Percentiles rank a stretch among this genome's conserved stretches.
These are phyloP conservation scores for Drosophila incognita DNA, from an alignment of 2,888 invertebrate genomes.

Conservation along the genomic window DNA sequence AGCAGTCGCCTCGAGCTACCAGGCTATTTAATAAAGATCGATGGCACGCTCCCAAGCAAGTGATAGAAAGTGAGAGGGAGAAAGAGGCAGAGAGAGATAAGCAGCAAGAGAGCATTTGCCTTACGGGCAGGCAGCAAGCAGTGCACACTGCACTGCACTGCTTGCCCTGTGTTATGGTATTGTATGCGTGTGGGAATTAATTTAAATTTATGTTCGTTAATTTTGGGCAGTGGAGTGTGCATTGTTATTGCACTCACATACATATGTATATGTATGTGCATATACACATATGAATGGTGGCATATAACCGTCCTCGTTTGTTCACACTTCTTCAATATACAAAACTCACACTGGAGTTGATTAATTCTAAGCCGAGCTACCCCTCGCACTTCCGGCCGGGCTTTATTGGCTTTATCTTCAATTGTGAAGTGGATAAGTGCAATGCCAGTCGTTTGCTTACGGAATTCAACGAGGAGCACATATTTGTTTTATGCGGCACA, in stretches of 20 bases:
- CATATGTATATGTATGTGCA: not conserved
- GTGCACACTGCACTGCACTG: slow-evolving; percentile 32
- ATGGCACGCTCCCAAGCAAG: slow-evolving; percentile 10
- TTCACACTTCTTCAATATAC: slow-evolving; percentile 48
- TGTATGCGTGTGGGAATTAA: slow-evolving; percentile 55
- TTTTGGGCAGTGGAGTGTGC: slow-evolving; percentile 42
- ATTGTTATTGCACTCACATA: slow-evolving; percentile 44
- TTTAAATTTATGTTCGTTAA: slow-evolving; percentile 74
- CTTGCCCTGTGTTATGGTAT: slow-evolving; percentile 17
- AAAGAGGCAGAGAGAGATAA: slow-evolving; percentile 7
- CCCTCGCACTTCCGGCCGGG: slow-evolving; percentile 57
- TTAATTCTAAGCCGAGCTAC: slow-evolving; percentile 46
- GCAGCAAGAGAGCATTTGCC: slow-evolving; percentile 1
- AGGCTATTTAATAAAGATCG: slow-evolving; percentile 54
- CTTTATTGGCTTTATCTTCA: slow-evolving; percentile 45
- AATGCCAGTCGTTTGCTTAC: slow-evolving; percentile 18
- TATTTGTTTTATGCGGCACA: slow-evolving; percentile 23
- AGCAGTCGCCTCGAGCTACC: slow-evolving; percentile 26
- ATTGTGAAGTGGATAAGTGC: slow-evolving; percentile 37
- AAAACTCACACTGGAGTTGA: slow-evolving; percentile 35
- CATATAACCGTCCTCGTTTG: slow-evolving; percentile 28
- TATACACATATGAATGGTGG: slow-evolving; percentile 7
- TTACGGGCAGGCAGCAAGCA: slow-evolving; percentile 33
- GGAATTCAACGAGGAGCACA: slow-evolving; percentile 41
- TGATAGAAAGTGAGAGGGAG: not conserved